phyloP scores from a whole-genome alignment of 1,140 invertebrate species.

The Lucilia cuprina region DNA sequence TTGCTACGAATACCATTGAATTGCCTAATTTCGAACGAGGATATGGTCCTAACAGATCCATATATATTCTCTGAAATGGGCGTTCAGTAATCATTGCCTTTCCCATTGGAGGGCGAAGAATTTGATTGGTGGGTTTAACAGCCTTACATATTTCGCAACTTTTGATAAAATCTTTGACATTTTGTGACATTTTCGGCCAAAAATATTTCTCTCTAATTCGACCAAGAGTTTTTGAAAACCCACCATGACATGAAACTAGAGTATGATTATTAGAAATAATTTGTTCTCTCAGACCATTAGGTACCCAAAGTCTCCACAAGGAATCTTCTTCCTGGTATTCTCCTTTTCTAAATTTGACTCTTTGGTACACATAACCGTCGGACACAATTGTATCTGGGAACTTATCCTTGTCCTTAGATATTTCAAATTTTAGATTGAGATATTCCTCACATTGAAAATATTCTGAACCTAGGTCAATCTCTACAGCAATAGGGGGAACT shows the following conservation, averaged over 20 bases:
- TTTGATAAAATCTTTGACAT: slow-evolving; percentile 1
- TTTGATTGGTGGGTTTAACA: not conserved
- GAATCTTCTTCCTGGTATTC: not conserved
- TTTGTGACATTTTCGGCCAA: slow-evolving; percentile 27
- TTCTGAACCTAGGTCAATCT: slow-evolving; percentile 4
- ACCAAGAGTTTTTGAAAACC: not conserved
- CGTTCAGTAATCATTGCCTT: not conserved
- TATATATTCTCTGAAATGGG: not conserved
- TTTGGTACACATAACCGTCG: not conserved
- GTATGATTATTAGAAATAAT: not conserved
- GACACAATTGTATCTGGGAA: slow-evolving; percentile 1
- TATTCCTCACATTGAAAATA: not conserved
- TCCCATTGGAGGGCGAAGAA: slow-evolving; percentile 3
- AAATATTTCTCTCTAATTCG: slow-evolving; percentile 20
- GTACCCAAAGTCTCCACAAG: slow-evolving; percentile 18
- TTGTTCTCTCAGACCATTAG: not conserved
- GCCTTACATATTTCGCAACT: slow-evolving; percentile 5
- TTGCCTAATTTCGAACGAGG: slow-evolving; percentile 22
- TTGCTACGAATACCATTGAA: slow-evolving; percentile 6
- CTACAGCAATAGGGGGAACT: not conserved
- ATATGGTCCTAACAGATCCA: slow-evolving; percentile 34
- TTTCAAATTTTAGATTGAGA: not conserved
- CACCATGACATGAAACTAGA: slow-evolving; percentile 3
- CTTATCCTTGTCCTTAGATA: not conserved
- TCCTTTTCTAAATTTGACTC: slow-evolving; percentile 3